Evolutionary conservation across 1,140 invertebrate genomes (phyloP).

Genomic region (Drosophila funebris): DNA sequence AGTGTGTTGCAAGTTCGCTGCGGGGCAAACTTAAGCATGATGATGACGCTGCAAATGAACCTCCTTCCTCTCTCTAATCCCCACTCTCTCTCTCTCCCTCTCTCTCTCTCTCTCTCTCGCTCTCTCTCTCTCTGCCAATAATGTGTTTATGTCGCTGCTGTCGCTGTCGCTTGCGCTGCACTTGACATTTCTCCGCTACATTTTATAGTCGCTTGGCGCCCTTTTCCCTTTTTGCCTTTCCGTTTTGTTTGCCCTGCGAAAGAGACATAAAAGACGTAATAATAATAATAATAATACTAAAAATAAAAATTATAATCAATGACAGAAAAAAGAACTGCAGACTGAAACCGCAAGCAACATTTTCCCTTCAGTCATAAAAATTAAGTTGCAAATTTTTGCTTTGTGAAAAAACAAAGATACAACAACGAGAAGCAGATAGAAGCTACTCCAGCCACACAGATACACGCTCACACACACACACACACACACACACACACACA

Average conservation of each 20-base stretch:
- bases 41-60: constrained; percentile 60
- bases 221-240: constrained; percentile 58
- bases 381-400: constrained; percentile 69
- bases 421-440: constrained; percentile 27
- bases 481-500: constrained; percentile 14
- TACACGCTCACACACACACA: constrained; percentile 6
- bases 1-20: constrained; percentile 49
- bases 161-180: constrained; percentile 40
- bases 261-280: not conserved
- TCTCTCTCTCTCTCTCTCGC: too few species aligned
- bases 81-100: not conserved
- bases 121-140: constrained; percentile 18
- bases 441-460: constrained; percentile 40
- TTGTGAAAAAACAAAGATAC: constrained; percentile 25
- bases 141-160: constrained; percentile 29
- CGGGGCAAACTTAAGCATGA: constrained; percentile 24
- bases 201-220: constrained; percentile 66
- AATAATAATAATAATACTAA: constrained; percentile 46
- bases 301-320: constrained; percentile 55
- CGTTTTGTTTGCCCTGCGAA: constrained; percentile 50
- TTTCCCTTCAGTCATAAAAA: constrained; percentile 66
- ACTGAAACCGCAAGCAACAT: constrained; percentile 58
- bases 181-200: constrained; percentile 74
- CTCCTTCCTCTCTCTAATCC: not conserved
- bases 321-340: constrained; percentile 25